Evolutionary conservation across 2,888 invertebrate genomes (phyloP).

Genomic region (Arenicola marina): DNA sequence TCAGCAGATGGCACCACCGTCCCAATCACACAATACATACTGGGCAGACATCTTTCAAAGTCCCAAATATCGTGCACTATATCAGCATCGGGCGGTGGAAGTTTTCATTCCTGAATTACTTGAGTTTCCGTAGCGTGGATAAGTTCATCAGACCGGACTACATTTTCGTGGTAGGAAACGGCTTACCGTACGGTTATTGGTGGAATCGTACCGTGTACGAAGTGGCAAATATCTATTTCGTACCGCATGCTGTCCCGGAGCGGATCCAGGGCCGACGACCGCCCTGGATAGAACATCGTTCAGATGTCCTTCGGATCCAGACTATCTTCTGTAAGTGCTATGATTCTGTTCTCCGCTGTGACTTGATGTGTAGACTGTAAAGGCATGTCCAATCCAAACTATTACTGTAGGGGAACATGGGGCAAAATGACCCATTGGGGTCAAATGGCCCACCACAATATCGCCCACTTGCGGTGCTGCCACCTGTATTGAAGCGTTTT

Average conservation of each 20-base stretch:
- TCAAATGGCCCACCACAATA: too few species aligned
- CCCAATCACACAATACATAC: not conserved
- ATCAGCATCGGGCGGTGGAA: not conserved
- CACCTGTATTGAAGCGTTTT: too few species aligned
- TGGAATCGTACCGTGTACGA: not conserved
- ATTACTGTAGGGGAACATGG: too few species aligned
- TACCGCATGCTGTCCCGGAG: not conserved
- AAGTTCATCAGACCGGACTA: not conserved
- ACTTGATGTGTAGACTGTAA: too few species aligned
- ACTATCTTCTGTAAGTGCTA: not conserved
- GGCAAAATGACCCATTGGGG: too few species aligned
- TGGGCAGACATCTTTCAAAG: not conserved
- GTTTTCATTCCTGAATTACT: conserved; percentile 3
- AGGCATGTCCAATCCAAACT: too few species aligned
- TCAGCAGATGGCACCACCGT: not conserved
- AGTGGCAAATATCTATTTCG: not conserved
- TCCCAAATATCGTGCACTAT: not conserved
- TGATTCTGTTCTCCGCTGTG: too few species aligned
- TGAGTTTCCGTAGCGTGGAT: not conserved
- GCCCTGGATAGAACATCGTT: not conserved
- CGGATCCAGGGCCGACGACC: not conserved
- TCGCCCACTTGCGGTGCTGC: too few species aligned
- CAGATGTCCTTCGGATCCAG: not conserved
- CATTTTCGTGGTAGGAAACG: not conserved
- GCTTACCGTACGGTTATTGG: not conserved